A percentile compares a stretch with the other conserved stretches of the same genome.
phyloP scores from a whole-genome alignment of 1,140 invertebrate species.

The Littorina saxatilis region DNA sequence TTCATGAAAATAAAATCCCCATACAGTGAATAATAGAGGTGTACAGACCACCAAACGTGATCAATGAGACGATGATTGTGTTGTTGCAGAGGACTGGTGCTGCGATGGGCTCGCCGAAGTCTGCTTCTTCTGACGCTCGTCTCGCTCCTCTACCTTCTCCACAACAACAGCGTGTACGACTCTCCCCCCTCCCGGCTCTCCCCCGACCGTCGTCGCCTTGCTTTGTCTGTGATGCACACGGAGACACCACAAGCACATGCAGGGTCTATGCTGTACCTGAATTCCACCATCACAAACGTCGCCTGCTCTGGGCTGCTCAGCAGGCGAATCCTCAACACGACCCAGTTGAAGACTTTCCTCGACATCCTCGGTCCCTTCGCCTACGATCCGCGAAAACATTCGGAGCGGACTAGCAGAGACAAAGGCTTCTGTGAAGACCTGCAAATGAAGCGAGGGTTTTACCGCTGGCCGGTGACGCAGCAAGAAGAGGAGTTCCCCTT shows the following conservation, averaged over 20 bases:
- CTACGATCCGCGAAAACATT: not conserved
- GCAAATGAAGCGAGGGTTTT: not conserved
- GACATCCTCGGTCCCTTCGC: not conserved
- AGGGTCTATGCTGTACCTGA: not conserved
- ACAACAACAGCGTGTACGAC: not conserved
- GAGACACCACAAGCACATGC: not conserved
- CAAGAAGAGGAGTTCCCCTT: constrained; percentile 51
- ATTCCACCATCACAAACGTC: not conserved
- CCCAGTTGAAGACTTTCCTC: not conserved
- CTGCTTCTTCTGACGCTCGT: no score
- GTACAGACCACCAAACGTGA: no score
- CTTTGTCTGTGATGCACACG: not conserved
- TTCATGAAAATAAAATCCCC: no score
- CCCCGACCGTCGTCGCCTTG: not conserved
- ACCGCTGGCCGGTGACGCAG: constrained; percentile 13
- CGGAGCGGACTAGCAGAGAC: not conserved
- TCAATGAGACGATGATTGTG: no score
- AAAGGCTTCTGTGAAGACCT: not conserved
- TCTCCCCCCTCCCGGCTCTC: not conserved
- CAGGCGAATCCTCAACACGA: not conserved
- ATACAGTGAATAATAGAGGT: no score
- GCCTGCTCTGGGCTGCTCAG: not conserved
- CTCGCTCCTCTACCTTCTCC: no score
- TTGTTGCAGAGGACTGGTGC: no score
- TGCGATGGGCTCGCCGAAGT: no score